Percentiles rank a stretch among this genome's conserved stretches.
phyloP scores from a whole-genome alignment of 64 coral and sea anemone genomes.

The Dendrophyllia cribrosa region DNA sequence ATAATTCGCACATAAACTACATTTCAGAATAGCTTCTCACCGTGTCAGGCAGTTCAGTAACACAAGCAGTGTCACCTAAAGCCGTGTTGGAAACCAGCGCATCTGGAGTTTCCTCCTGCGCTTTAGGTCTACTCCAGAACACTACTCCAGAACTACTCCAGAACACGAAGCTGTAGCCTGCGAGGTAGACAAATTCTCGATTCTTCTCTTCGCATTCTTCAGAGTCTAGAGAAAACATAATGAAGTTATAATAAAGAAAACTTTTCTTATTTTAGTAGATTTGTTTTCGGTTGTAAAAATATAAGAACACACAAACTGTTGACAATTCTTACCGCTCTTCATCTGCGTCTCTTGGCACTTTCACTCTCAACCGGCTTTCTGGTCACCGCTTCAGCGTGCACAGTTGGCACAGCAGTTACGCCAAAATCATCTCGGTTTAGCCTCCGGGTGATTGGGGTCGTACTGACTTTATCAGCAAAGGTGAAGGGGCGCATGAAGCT shows the following conservation, averaged over 20 bases:
- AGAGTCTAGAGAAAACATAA: conserved; percentile 50
- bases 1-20: no score
- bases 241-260: no score
- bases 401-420: conserved; percentile 38
- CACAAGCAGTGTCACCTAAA: no score
- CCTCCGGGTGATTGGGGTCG: conserved; percentile 6
- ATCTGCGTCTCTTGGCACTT: conserved; percentile 40
- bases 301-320: no score
- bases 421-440: not conserved
- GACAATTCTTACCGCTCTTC: conserved; percentile 47
- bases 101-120: no score
- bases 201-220: conserved; percentile 67
- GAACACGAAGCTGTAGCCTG: not conserved
- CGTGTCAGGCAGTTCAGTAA: no score
- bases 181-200: conserved; percentile 5
- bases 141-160: no score
- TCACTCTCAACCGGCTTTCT: conserved; percentile 18
- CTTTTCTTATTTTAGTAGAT: no score
- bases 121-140: no score
- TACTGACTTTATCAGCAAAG: conserved; percentile 44
- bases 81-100: no score
- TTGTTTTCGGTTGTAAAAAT: no score
- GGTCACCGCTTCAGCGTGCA: conserved; percentile 39
- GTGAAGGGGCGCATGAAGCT: conserved; percentile 15
- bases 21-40: no score